Evolutionary conservation across 2,797 vertebrate species (phyloP).

Genomic region (Rhabdophis nuchalis): DNA sequence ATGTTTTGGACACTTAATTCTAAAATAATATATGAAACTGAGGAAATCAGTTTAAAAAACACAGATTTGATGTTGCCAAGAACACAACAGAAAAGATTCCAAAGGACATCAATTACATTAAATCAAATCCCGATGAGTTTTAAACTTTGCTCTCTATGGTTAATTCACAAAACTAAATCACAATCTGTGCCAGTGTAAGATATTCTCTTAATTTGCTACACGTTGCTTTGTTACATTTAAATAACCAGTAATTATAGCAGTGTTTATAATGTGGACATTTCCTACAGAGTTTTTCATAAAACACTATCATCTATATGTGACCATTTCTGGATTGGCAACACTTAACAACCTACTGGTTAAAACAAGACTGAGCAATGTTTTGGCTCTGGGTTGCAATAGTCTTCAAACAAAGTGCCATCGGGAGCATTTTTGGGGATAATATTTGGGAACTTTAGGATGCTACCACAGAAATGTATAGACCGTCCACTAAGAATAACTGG

Average conservation of each 20-base stretch:
- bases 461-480: neutral
- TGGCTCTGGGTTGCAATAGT: neutral
- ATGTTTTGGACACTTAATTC: slow-evolving; percentile 51
- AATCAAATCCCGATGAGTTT: slow-evolving; percentile 32
- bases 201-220: neutral
- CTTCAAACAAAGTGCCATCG: neutral
- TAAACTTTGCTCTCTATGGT: neutral
- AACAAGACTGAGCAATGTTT: neutral
- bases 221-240: slow-evolving; percentile 10
- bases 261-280: neutral
- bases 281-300: neutral
- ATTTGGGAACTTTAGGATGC: neutral
- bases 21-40: slow-evolving; percentile 29
- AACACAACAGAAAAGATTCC: slow-evolving; percentile 34
- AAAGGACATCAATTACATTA: slow-evolving; percentile 21
- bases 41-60: slow-evolving; percentile 55
- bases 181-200: neutral
- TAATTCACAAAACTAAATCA: neutral
- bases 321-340: neutral
- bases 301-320: neutral
- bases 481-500: neutral
- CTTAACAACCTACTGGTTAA: neutral
- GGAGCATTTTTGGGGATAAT: neutral
- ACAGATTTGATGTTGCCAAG: slow-evolving; percentile 31
- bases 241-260: slow-evolving; percentile 2